Evolutionary conservation across 2,797 vertebrate genomes (phyloP).

Genomic region (Pseudopleuronectes americanus): DNA sequence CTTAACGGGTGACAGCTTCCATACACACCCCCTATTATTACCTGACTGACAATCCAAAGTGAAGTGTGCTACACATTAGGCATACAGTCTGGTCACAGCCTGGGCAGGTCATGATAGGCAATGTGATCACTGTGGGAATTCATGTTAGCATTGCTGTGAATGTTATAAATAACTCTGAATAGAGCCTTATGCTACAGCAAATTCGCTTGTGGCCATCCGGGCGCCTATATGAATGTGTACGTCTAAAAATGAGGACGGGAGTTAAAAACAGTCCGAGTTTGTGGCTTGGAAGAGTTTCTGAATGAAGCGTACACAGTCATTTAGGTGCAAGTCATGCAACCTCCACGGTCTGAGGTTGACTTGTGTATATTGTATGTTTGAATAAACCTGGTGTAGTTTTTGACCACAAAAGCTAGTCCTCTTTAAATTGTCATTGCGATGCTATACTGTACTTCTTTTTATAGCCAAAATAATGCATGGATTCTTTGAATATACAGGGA

Average conservation of each 20-base stretch:
- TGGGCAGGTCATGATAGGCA: background rate
- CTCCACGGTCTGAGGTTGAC: constrained; percentile 10
- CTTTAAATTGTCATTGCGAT: background rate
- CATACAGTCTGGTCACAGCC: constrained; percentile 8
- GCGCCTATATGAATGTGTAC: too few relatives aligned
- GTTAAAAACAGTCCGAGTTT: constrained; percentile 4
- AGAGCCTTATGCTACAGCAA: too few relatives aligned
- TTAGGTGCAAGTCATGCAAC: background rate
- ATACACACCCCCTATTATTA: constrained; percentile 46
- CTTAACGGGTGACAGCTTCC: constrained; percentile 5
- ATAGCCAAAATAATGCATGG: too few relatives aligned
- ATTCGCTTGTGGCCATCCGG: too few relatives aligned
- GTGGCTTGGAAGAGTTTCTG: constrained; percentile 45
- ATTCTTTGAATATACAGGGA: background rate
- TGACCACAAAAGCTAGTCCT: background rate
- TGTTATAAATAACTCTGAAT: background rate
- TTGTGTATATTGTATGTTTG: background rate
- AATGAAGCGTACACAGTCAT: constrained; percentile 17
- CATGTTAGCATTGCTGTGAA: background rate
- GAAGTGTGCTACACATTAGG: constrained; percentile 29
- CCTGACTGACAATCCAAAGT: constrained; percentile 11
- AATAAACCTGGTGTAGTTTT: background rate
- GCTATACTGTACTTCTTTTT: too few relatives aligned
- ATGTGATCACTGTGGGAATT: background rate
- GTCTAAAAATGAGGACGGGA: too few relatives aligned